Percentiles rank a stretch among this genome's conserved stretches.
Conservation (phyloP, 2,797 vertebrate genomes). For the Clarias laeviceps region DNA sequence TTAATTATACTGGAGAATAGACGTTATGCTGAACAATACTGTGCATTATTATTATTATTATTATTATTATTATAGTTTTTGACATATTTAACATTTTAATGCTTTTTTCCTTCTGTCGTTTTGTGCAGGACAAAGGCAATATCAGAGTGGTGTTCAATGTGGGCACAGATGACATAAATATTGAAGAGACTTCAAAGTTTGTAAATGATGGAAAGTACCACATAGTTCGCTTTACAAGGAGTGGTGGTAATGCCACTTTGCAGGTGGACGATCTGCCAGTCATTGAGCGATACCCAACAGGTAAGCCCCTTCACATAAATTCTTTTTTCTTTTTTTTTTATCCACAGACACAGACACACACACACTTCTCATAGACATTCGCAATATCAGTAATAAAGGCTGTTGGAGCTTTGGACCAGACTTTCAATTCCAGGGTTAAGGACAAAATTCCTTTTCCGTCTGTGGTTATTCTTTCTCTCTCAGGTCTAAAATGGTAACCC, state of each 20-base stretch:
- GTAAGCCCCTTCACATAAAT: constrained; percentile 76
- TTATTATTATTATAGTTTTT: neutral
- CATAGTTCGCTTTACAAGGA: constrained; percentile 95
- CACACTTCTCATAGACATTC: constrained; percentile 20
- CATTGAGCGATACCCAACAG: constrained; percentile 98
- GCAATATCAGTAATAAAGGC: constrained; percentile 49
- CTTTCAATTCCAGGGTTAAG: constrained; percentile 53
- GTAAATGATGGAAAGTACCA: constrained; percentile 99
- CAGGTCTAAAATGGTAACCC: constrained; percentile 55
- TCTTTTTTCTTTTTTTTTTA: neutral
- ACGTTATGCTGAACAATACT: neutral
- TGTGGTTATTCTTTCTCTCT: constrained; percentile 55
- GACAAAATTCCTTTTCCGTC: constrained; percentile 55
- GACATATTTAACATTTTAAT: neutral
- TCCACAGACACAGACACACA: constrained; percentile 1
- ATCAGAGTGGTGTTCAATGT: constrained; percentile 99
- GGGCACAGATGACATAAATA: constrained; percentile 98
- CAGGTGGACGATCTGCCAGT: constrained; percentile 98
- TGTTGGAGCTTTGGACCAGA: constrained; percentile 47
- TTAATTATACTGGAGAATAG: neutral
- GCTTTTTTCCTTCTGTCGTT: constrained; percentile 20
- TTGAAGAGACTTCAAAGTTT: constrained; percentile 96
- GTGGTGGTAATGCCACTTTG: constrained; percentile 96
- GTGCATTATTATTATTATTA: neutral
- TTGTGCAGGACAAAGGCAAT: constrained; percentile 92